Conservation (phyloP, 2,888 invertebrate genomes). For the Synanthedon tipuliformis region DNA sequence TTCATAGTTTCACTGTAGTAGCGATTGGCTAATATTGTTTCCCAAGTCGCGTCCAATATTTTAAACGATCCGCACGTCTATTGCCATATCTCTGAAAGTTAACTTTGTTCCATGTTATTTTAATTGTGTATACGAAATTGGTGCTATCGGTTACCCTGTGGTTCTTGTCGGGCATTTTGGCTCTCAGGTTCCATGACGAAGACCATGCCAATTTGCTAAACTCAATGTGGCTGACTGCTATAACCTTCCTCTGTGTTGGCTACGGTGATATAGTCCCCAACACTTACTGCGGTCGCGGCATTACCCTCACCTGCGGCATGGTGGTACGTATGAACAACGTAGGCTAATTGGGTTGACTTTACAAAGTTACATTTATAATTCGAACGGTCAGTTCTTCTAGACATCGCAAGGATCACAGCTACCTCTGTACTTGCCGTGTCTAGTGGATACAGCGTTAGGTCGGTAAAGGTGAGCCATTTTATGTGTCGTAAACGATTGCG, state of each 20-base stretch:
- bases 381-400: constrained; percentile 27
- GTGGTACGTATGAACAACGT: constrained; percentile 85
- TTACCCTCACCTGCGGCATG: constrained; percentile 98
- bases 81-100: constrained; percentile 6
- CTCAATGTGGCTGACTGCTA: constrained; percentile 99
- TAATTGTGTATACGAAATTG: constrained; percentile 10
- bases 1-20: constrained; percentile 2
- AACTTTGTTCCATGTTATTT: constrained; percentile 8
- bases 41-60: constrained; percentile 1
- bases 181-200: constrained; percentile 94
- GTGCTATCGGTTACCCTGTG: constrained; percentile 55
- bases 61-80: constrained; percentile 1
- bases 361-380: constrained; percentile 18
- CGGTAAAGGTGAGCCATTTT: constrained; percentile 70
- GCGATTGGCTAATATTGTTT: constrained; percentile 2
- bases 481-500: constrained; percentile 43
- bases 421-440: constrained; percentile 38
- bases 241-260: constrained; percentile 99
- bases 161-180: constrained; percentile 69
- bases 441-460: constrained; percentile 31
- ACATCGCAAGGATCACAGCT: constrained; percentile 31
- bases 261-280: constrained; percentile 99
- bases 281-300: constrained; percentile 99
- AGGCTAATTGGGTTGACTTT: constrained; percentile 48
- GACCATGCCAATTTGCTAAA: constrained; percentile 98